Conservation (phyloP, 1,140 invertebrate genomes). For the Drosophila gunungcola region DNA sequence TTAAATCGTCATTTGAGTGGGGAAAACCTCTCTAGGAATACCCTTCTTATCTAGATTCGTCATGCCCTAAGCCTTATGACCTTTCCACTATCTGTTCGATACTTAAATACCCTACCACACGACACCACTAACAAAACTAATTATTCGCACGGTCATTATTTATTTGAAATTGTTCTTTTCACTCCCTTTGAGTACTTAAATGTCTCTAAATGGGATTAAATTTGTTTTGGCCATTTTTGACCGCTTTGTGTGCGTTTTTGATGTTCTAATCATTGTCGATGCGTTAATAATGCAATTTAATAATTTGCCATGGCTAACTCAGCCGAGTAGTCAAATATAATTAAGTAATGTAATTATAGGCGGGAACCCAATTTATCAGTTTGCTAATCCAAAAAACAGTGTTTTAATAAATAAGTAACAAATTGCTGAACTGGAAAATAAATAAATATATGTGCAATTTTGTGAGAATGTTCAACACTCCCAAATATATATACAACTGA, state of each 20-base stretch:
- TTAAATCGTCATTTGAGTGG: conserved; percentile 1
- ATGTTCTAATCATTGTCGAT: conserved; percentile 9
- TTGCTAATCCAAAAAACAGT: conserved; percentile 5
- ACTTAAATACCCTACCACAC: background rate
- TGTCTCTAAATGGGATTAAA: conserved; percentile 8
- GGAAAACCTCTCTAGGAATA: conserved; percentile 35
- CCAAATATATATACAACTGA: too few species aligned
- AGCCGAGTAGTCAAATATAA: conserved; percentile 17
- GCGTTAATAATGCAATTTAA: conserved; percentile 34
- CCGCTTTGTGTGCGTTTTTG: background rate
- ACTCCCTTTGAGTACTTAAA: background rate
- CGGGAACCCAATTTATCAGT: background rate
- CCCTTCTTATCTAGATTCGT: conserved; percentile 27
- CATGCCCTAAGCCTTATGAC: conserved; percentile 9
- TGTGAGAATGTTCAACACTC: too few species aligned
- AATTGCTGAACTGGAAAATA: too few species aligned
- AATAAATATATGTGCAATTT: too few species aligned
- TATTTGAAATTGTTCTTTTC: conserved; percentile 1
- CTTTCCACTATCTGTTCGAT: background rate
- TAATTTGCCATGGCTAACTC: conserved; percentile 7
- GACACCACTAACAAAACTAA: background rate
- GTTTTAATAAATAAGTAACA: too few species aligned
- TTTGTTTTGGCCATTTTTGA: background rate
- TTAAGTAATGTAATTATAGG: conserved; percentile 30
- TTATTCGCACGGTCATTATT: background rate